Base-by-base conservation (phyloP, 2,888 invertebrate species). In the Caenorhabditis virilis region DNA sequence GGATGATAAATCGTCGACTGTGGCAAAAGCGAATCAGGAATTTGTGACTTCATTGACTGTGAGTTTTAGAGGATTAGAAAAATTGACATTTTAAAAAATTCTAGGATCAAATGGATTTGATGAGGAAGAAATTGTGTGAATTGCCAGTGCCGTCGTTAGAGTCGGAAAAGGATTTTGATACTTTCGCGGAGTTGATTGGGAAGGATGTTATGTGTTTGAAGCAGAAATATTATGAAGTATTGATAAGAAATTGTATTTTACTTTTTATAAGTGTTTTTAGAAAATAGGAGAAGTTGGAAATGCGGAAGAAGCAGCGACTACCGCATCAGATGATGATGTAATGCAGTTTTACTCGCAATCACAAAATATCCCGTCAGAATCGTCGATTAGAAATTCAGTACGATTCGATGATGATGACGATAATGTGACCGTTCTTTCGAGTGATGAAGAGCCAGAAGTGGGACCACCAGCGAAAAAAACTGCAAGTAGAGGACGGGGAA, bases 141-240 rank as follows among this genome's bases (percentile, higher is more conserved):
- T 58, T 63, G 63, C 57, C 57, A 4, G 6, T 58, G 16, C 63
- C 63, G 0, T 13, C 41, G 1, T 45, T 63, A 0, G 47, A 57
- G 2, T 36, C 16, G 9, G 13, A 23, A 11, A 23, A 25, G 5
- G 63, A 63, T 38, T n/a, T 63, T 0, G 47, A 26, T 5, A 7
- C n/a, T 5, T 63, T 63, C 23, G 18, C 16, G n/a, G 63, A 53
- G 46, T 11, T 50, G 2, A 57, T 63, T 26, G 15, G 25, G 2
- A 50, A 57, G 16, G 63, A 63, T 47, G 39, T 63, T 27, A 50
- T 20, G 20, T 30, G 54, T 36, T 4, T 63, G 54, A 63, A 63
- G 11, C 53, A 42, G 15, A 33, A 52, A 1, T 54, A 63, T 15
- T 54, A 46, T 36, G 63, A 63, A 50, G 57, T 56, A 18, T 36